Conservation (phyloP, 2,888 invertebrate species). For the Cryptosula pallasiana region DNA sequence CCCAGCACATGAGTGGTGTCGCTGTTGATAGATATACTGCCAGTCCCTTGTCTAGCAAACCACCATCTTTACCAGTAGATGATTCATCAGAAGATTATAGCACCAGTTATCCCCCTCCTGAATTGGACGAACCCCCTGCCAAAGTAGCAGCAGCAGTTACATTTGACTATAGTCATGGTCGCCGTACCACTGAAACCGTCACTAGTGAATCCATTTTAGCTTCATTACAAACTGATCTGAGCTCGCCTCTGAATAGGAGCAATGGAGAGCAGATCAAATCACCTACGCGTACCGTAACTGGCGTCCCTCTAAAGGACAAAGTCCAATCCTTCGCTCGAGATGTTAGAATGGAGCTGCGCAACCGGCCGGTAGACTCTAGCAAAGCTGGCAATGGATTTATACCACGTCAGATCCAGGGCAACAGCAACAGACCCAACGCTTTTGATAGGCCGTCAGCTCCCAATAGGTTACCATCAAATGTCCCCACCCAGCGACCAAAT, state of each 20-base stretch:
- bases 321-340: background rate
- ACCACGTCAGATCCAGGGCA: slow-evolving; percentile 7
- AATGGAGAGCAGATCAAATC: background rate
- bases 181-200: background rate
- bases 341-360: background rate
- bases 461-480: background rate
- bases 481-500: too few species aligned
- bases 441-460: background rate
- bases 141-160: background rate
- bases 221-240: slow-evolving; percentile 4
- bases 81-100: background rate
- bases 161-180: slow-evolving; percentile 1
- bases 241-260: background rate
- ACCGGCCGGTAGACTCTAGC: background rate
- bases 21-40: background rate
- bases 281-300: background rate
- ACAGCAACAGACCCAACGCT: background rate
- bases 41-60: background rate
- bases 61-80: background rate
- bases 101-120: slow-evolving; percentile 5
- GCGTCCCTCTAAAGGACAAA: background rate
- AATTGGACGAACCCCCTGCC: background rate
- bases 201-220: slow-evolving; percentile 4
- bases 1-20: background rate
- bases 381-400: slow-evolving; percentile 21